phyloP scores from a whole-genome alignment of 92 coral and sea anemone species.

The Pocillopora meandrina region DNA sequence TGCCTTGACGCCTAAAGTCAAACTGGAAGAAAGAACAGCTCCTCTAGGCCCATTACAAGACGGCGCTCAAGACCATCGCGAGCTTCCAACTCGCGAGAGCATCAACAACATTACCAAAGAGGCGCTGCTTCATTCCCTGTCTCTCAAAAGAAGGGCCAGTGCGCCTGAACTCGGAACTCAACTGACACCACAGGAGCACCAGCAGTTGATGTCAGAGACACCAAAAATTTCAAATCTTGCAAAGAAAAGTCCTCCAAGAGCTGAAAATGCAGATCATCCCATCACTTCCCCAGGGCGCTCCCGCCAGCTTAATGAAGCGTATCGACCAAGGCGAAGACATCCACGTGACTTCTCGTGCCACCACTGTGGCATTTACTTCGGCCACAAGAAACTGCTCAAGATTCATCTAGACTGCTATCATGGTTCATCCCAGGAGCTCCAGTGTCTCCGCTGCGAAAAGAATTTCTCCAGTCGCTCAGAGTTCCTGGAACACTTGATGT shows the following conservation, averaged over 20 bases:
- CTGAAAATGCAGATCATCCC: slow-evolving; percentile 4
- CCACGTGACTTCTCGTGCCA: slow-evolving; percentile 71
- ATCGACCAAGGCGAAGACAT: slow-evolving; percentile 66
- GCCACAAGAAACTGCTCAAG: slow-evolving; percentile 84
- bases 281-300: slow-evolving; percentile 18
- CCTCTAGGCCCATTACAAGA: slow-evolving; percentile 31
- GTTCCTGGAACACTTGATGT: slow-evolving; percentile 83
- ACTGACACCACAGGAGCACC: slow-evolving; percentile 17
- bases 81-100: slow-evolving; percentile 50
- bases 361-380: slow-evolving; percentile 81
- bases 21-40: background rate
- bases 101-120: slow-evolving; percentile 86
- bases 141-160: slow-evolving; percentile 78
- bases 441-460: slow-evolving; percentile 75
- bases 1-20: slow-evolving; percentile 1
- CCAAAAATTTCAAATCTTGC: slow-evolving; percentile 6
- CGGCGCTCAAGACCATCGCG: slow-evolving; percentile 4
- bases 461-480: slow-evolving; percentile 71
- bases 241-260: background rate
- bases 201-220: background rate
- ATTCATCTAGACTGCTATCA: slow-evolving; percentile 90
- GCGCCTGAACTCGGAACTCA: slow-evolving; percentile 76
- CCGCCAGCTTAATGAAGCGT: slow-evolving; percentile 48
- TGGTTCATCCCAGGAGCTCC: slow-evolving; percentile 68
- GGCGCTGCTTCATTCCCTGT: slow-evolving; percentile 81